A percentile compares a stretch with the other conserved stretches of the same genome.
Conservation (phyloP, 2,888 invertebrate species). For the Andrena chrysosceles region DNA sequence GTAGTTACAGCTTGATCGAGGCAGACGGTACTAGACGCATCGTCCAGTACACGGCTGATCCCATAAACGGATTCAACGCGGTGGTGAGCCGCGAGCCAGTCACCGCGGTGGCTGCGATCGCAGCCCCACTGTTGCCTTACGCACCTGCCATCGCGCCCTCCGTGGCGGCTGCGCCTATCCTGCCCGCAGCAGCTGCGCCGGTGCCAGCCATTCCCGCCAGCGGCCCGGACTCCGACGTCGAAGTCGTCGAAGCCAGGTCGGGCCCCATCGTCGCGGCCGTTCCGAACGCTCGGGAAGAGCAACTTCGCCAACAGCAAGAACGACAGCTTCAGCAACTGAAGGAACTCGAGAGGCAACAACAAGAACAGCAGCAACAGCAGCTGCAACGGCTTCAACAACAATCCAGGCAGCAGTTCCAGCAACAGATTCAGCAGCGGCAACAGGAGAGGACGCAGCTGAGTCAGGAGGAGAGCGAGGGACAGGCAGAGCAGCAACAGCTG, state of each 20-base stretch:
- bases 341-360: slow-evolving; percentile 56
- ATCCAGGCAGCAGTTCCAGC: slow-evolving; percentile 77
- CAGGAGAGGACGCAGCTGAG: slow-evolving; percentile 29
- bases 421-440: slow-evolving; percentile 75
- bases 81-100: slow-evolving; percentile 82
- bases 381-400: slow-evolving; percentile 85
- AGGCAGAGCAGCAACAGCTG: slow-evolving; percentile 13
- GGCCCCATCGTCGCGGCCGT: slow-evolving; percentile 66
- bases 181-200: slow-evolving; percentile 57
- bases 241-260: slow-evolving; percentile 80
- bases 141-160: slow-evolving; percentile 75
- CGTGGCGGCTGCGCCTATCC: slow-evolving; percentile 72
- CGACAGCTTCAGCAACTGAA: slow-evolving; percentile 59
- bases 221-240: slow-evolving; percentile 82
- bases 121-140: slow-evolving; percentile 80
- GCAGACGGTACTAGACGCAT: slow-evolving; percentile 80
- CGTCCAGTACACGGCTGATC: slow-evolving; percentile 81
- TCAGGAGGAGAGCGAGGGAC: slow-evolving; percentile 24
- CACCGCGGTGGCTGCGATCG: slow-evolving; percentile 79
- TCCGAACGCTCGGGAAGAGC: slow-evolving; percentile 51
- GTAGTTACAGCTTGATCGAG: slow-evolving; percentile 81
- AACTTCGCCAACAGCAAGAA: slow-evolving; percentile 61
- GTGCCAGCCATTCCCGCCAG: slow-evolving; percentile 73
- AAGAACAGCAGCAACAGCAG: slow-evolving; percentile 83
- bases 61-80: slow-evolving; percentile 81